Percentiles rank a stretch among this genome's conserved stretches.
phyloP scores from a whole-genome alignment of 1,140 invertebrate genomes.

The Dufourea novaeangliae region DNA sequence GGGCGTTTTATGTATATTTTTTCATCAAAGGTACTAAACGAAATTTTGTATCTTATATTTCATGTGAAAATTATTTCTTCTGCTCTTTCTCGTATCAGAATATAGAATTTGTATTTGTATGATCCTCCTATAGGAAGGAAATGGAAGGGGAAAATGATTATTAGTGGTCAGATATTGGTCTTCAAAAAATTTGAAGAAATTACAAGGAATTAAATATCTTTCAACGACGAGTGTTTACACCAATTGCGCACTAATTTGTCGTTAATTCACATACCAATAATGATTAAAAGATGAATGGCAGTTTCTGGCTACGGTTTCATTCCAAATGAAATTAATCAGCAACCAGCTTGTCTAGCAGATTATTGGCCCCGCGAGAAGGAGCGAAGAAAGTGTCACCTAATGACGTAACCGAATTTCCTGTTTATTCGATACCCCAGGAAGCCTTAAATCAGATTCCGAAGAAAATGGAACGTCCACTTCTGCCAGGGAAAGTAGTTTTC shows the following conservation, averaged over 20 bases:
- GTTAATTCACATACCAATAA: neutral
- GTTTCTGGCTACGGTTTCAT: neutral
- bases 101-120: too few species aligned
- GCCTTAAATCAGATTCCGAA: constrained; percentile 41
- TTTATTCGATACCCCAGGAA: constrained; percentile 51
- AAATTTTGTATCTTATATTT: too few species aligned
- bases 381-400: constrained; percentile 27
- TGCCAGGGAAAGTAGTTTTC: neutral
- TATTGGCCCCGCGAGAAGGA: neutral
- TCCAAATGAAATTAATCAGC: constrained; percentile 29
- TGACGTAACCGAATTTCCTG: constrained; percentile 39
- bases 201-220: neutral
- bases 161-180: too few species aligned
- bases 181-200: too few species aligned
- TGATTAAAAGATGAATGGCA: too few species aligned
- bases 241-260: neutral
- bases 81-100: too few species aligned
- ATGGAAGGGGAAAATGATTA: too few species aligned
- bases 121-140: too few species aligned
- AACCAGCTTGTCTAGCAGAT: neutral
- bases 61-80: too few species aligned
- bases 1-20: too few species aligned
- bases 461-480: constrained; percentile 23
- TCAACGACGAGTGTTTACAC: neutral
- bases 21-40: too few species aligned